Conservation (phyloP, 2,113 vertebrate genomes). For the Phasianus colchicus region DNA sequence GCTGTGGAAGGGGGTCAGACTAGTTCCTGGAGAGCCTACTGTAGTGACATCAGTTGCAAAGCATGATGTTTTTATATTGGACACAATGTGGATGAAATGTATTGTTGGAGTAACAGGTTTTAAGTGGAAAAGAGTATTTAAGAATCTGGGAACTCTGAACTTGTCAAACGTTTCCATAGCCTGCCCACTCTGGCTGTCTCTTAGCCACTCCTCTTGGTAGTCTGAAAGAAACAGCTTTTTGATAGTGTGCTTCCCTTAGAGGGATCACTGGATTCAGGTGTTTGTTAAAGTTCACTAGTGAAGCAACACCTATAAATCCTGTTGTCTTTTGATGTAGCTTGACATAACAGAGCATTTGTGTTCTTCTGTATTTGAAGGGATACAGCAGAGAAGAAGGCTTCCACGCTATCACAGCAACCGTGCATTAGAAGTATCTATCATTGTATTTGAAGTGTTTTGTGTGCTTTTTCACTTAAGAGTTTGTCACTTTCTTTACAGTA, state of each 20-base stretch:
- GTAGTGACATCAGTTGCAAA: neutral
- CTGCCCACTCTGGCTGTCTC: neutral
- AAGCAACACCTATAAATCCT: neutral
- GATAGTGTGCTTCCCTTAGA: neutral
- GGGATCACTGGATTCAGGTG: neutral
- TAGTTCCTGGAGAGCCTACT: neutral
- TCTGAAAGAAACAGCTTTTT: neutral
- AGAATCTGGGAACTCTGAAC: neutral
- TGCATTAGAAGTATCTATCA: neutral
- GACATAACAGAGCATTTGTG: neutral
- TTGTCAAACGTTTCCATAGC: neutral
- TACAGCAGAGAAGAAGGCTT: neutral
- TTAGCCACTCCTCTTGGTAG: neutral
- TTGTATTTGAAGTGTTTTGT: neutral
- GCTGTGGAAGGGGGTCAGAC: neutral
- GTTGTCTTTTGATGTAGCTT: neutral
- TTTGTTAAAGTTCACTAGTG: neutral
- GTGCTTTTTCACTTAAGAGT: neutral
- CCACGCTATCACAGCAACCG: neutral
- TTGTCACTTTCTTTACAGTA: neutral
- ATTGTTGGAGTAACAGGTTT: neutral
- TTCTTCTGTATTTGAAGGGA: neutral
- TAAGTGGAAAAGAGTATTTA: neutral
- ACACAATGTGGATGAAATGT: rapidly evolving
- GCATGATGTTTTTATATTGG: rapidly evolving